Percentiles rank a stretch among this genome's conserved stretches.
These are phyloP conservation scores for Drosophila azteca DNA, from an alignment of 1,140 invertebrate genomes.

Conservation along the genomic window DNA sequence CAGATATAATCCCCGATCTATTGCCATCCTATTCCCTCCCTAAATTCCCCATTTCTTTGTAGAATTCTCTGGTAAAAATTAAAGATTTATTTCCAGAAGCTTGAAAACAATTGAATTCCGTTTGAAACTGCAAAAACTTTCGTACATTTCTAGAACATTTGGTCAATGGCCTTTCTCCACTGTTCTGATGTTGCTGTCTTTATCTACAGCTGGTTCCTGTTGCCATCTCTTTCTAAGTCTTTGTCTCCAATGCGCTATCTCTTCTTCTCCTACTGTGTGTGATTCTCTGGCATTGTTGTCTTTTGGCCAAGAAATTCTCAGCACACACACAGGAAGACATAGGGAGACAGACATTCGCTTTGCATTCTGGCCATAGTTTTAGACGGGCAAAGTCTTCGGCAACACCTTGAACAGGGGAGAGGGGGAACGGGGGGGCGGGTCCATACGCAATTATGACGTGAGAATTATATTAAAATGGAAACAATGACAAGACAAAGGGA, in stretches of 20 bases:
- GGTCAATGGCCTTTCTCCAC: slow-evolving; percentile 32
- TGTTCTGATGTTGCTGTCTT: too few relatives aligned
- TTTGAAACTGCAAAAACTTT: slow-evolving; percentile 4
- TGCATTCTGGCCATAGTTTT: slow-evolving; percentile 1
- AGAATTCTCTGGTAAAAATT: neutral
- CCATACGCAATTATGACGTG: slow-evolving; percentile 80
- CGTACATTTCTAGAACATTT: slow-evolving; percentile 33
- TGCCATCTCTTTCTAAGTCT: too few relatives aligned
- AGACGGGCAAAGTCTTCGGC: slow-evolving; percentile 14
- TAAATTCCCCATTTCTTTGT: neutral
- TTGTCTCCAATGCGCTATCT: too few relatives aligned
- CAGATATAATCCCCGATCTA: too few relatives aligned
- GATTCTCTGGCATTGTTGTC: slow-evolving; percentile 15
- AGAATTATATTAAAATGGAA: slow-evolving; percentile 81
- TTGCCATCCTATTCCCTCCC: too few relatives aligned
- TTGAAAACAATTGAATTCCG: slow-evolving; percentile 12
- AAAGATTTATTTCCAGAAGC: too few relatives aligned
- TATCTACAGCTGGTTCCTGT: too few relatives aligned
- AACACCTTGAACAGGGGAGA: slow-evolving; percentile 12
- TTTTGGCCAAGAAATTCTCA: slow-evolving; percentile 37
- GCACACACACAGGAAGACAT: neutral
- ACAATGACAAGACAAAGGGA: slow-evolving; percentile 54
- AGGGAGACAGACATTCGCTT: neutral
- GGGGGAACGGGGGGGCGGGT: neutral
- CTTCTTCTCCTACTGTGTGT: too few relatives aligned